Evolutionary conservation across 2,113 vertebrate genomes (phyloP).

Genomic region (Pampusana beccarii): DNA sequence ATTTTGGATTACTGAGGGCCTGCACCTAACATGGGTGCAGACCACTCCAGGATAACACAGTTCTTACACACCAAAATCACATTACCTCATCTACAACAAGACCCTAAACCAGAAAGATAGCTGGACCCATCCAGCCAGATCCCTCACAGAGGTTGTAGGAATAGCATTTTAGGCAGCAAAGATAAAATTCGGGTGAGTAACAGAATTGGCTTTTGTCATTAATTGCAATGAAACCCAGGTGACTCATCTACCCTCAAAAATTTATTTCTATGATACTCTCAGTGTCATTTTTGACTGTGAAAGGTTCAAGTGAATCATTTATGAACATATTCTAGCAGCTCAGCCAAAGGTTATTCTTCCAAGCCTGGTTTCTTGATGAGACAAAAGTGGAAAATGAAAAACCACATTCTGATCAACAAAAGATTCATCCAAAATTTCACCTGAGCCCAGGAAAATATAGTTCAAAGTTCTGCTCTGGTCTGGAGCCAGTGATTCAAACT

Average conservation of each 20-base stretch:
- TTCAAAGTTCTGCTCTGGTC: not conserved
- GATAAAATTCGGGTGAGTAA: constrained; percentile 21
- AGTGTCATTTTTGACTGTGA: constrained; percentile 41
- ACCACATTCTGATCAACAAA: not conserved
- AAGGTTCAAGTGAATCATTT: constrained; percentile 56
- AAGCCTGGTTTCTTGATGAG: not conserved
- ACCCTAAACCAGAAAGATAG: not conserved
- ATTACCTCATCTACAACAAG: not conserved
- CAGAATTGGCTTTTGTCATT: constrained; percentile 28
- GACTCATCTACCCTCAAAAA: constrained; percentile 57
- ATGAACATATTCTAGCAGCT: constrained; percentile 4
- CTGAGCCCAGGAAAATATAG: not conserved
- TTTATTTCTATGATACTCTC: constrained; percentile 25
- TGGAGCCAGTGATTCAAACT: not conserved
- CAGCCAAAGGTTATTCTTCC: constrained; percentile 10
- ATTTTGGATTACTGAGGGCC: not conserved
- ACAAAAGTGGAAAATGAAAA: not conserved
- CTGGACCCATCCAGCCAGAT: not conserved
- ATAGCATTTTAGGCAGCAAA: not conserved
- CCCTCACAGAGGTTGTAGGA: not conserved
- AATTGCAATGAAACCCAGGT: constrained; percentile 28
- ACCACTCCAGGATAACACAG: not conserved
- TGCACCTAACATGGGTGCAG: not conserved
- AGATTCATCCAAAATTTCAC: not conserved
- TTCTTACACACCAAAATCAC: not conserved